Base-by-base conservation (phyloP, 1,140 invertebrate species). In the Caenorhabditis brenneri region DNA sequence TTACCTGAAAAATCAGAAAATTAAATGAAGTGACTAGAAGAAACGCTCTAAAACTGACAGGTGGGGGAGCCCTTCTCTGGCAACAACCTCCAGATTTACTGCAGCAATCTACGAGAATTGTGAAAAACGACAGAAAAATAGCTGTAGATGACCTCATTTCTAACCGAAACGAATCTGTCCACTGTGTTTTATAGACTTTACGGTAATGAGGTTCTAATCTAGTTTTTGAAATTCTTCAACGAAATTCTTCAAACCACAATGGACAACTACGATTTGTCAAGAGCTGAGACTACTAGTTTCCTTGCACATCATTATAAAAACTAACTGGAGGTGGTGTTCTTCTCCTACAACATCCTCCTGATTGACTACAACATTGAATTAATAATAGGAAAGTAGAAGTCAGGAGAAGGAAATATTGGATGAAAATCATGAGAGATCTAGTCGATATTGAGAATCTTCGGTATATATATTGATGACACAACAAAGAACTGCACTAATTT, bases 321-420 rank as follows among this genome's bases (percentile, higher is more conserved):
- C 65, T 74, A 36, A 74, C 65, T 12, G 65, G 65, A 22, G 65
- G 36, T 19, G 65, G 65, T 24, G 65, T 39, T n/a, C 65, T 31
- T 9, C 65, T 39, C 46, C 33, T 42, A 24, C 65, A 74, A n/a
- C 65, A 42, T 10, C 65, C 65, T 42, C 65, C 65, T 12, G 65
- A 42, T 19, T 65, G 60, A 39, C 33, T 74, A n/a, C 65, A 74
- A 24, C 36, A 42, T 4, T 74, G 36, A 39, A 46, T 42, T 7
- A 74, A 12, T 19, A 22, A 16, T 22, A n/a, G 10, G n/a, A 31
- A 74, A 39, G 36, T 24, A 0, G 65, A 74, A 9, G 42, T 22
- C 9, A 74, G 4, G n/a, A 74, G 33, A 24, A 74, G 65, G 4
- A 46, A 19, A 16, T 4, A 42, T 39, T 42, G 1, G n/a, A 42